Conservation (phyloP, 2,888 invertebrate genomes). For the Cephus spinipes region DNA sequence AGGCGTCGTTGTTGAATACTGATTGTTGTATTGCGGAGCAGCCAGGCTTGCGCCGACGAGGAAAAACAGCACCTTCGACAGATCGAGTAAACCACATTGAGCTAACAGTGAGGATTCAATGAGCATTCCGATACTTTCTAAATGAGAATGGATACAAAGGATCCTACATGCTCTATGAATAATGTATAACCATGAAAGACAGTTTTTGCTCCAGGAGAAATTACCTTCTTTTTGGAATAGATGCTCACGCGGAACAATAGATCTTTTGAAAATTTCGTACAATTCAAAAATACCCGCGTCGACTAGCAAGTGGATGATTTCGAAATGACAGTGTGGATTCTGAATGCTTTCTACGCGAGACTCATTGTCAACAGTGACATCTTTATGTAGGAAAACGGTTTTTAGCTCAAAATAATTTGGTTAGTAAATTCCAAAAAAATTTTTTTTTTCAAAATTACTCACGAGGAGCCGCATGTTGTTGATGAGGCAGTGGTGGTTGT, state of each 20-base stretch:
- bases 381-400: too few species aligned
- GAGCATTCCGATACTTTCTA: conserved; percentile 18
- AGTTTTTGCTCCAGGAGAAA: not conserved
- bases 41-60: conserved; percentile 45
- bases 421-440: not conserved
- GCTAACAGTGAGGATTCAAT: not conserved
- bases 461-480: conserved; percentile 56
- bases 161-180: not conserved
- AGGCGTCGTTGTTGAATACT: conserved; percentile 70
- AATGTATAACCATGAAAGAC: not conserved
- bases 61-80: conserved; percentile 47
- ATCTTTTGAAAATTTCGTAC: not conserved
- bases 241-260: not conserved
- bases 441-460: conserved; percentile 38
- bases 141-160: not conserved
- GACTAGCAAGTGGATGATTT: not conserved
- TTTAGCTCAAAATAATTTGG: not conserved
- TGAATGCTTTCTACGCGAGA: not conserved
- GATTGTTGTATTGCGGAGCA: conserved; percentile 50
- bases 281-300: not conserved
- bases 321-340: not conserved
- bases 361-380: not conserved
- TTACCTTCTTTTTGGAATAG: not conserved
- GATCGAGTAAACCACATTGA: not conserved
- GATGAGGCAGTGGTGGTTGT: conserved; percentile 56